These are phyloP conservation scores for Caenorhabditis virilis DNA, from an alignment of 2,888 invertebrate genomes.

Conservation along the genomic window DNA sequence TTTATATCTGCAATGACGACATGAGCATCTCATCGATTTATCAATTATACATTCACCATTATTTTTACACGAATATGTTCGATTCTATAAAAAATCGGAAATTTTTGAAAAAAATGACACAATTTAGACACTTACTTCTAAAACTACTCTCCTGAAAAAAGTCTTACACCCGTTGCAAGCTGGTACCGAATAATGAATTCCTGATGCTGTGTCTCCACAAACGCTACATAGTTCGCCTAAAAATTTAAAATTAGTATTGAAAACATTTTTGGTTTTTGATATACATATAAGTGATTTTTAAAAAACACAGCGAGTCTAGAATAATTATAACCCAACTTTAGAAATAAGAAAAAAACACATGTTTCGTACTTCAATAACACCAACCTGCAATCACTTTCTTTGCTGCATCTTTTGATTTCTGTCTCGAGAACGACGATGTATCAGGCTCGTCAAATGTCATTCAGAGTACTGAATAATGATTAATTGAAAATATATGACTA, in stretches of 20 bases:
- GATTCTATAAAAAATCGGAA: slow-evolving; percentile 49
- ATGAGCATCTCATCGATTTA: slow-evolving; percentile 60
- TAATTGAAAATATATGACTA: too few species aligned
- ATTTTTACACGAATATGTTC: slow-evolving; percentile 66
- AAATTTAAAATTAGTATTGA: slow-evolving; percentile 2
- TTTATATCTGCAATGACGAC: slow-evolving; percentile 62
- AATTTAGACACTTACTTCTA: slow-evolving; percentile 57
- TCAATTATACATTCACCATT: slow-evolving; percentile 63
- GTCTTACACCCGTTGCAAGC: slow-evolving; percentile 63
- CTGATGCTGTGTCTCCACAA: slow-evolving; percentile 61
- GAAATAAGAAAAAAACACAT: too few species aligned
- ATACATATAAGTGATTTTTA: neutral
- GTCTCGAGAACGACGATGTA: slow-evolving; percentile 16
- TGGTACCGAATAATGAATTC: slow-evolving; percentile 60
- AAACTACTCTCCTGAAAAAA: slow-evolving; percentile 62
- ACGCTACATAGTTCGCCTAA: slow-evolving; percentile 56
- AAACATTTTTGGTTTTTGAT: neutral
- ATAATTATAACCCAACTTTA: too few species aligned
- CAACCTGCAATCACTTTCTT: slow-evolving; percentile 37
- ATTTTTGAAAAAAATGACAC: slow-evolving; percentile 6
- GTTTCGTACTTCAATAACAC: too few species aligned
- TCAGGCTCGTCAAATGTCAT: slow-evolving; percentile 26
- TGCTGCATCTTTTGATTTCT: slow-evolving; percentile 22
- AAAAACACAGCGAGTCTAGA: too few species aligned
- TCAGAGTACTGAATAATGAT: too few species aligned